phyloP scores from a whole-genome alignment of 2,113 vertebrate species.

The Hoplias malabaricus region DNA sequence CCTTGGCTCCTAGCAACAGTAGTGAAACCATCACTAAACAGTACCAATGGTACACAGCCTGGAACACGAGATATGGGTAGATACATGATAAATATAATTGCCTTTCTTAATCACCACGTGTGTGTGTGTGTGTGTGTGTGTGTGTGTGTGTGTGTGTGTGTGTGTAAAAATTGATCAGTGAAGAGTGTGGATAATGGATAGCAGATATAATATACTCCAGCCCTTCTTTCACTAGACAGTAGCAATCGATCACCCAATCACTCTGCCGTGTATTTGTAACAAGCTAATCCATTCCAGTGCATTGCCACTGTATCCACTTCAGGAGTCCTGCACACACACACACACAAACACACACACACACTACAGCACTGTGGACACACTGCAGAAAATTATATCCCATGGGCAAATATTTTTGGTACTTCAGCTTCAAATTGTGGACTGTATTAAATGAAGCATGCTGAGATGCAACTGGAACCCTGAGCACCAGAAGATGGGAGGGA shows the following conservation, averaged over 20 bases:
- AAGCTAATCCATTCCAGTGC: conserved; percentile 55
- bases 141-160: background rate
- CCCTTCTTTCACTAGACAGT: conserved; percentile 50
- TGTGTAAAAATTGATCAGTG: background rate
- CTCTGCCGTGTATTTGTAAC: conserved; percentile 58
- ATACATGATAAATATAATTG: conserved; percentile 33
- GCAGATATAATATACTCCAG: conserved; percentile 52
- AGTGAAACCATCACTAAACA: background rate
- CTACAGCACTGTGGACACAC: too few species aligned
- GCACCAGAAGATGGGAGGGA: background rate
- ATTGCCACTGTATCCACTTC: conserved; percentile 21
- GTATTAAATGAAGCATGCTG: too few species aligned
- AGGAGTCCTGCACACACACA: background rate
- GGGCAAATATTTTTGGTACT: too few species aligned
- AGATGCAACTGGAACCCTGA: background rate
- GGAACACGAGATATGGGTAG: conserved; percentile 6
- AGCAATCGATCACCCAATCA: conserved; percentile 61
- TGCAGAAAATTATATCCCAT: too few species aligned
- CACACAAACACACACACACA: background rate
- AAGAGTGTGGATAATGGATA: conserved; percentile 53
- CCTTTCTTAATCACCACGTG: conserved; percentile 30
- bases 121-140: conserved; percentile 15
- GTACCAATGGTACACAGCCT: background rate
- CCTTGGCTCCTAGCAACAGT: background rate
- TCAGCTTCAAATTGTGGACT: too few species aligned